A percentile compares a stretch with the other conserved stretches of the same genome.
phyloP scores from a whole-genome alignment of 1,140 invertebrate species.

The Drosophila serrata region DNA sequence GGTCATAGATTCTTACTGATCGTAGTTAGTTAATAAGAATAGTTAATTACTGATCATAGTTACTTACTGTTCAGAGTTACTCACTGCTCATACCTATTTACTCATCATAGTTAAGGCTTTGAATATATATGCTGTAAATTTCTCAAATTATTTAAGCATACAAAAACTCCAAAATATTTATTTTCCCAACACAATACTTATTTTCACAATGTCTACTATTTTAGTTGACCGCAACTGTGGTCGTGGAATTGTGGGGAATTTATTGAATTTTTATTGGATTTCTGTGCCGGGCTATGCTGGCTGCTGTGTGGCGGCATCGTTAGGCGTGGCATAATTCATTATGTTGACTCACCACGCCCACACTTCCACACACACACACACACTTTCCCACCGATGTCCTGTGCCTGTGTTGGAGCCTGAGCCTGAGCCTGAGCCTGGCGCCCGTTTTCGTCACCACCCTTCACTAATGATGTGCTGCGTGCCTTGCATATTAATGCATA shows the following conservation, averaged over 20 bases:
- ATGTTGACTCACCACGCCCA: constrained; percentile 63
- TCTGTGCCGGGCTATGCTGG: constrained; percentile 61
- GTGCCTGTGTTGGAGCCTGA: no score
- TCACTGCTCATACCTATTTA: no score
- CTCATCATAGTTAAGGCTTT: no score
- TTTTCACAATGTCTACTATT: neutral
- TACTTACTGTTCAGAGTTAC: no score
- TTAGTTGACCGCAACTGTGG: constrained; percentile 19
- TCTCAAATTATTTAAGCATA: no score
- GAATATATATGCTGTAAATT: no score
- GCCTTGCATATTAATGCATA: constrained; percentile 78
- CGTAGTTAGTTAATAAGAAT: no score
- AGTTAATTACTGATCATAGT: no score
- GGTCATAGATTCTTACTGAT: no score
- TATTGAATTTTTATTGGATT: constrained; percentile 84
- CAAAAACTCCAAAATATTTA: neutral
- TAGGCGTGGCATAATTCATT: constrained; percentile 84
- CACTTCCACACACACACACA: neutral
- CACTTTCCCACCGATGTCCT: neutral
- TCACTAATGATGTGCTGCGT: constrained; percentile 55
- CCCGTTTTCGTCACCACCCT: constrained; percentile 11
- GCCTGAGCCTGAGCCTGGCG: constrained; percentile 15
- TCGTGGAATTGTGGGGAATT: constrained; percentile 68
- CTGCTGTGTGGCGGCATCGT: constrained; percentile 67
- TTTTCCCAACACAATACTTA: no score